These are phyloP conservation scores for Orthosia gothica DNA, from an alignment of 2,888 invertebrate genomes.

Conservation along the genomic window DNA sequence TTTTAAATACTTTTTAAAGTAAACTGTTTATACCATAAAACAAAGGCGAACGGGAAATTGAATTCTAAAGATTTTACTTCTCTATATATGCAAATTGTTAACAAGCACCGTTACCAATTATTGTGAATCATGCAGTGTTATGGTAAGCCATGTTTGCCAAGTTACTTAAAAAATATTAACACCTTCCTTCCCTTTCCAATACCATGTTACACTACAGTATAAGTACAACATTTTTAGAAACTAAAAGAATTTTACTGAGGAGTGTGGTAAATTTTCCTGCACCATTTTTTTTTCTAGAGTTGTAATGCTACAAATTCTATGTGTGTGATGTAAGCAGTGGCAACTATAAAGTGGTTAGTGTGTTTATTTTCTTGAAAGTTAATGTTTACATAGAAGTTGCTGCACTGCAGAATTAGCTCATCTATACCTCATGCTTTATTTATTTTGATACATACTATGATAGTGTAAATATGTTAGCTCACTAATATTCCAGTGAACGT, in stretches of 20 bases:
- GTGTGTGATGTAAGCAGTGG: conserved; percentile 7
- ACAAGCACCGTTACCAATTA: conserved; percentile 27
- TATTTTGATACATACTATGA: conserved; percentile 66
- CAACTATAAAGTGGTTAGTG: conserved; percentile 5
- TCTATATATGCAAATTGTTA: background rate
- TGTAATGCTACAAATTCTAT: conserved; percentile 49
- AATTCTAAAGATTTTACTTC: background rate
- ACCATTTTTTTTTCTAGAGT: conserved; percentile 2
- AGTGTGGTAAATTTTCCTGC: background rate
- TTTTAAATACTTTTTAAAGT: background rate
- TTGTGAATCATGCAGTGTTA: conserved; percentile 30
- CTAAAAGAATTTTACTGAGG: background rate
- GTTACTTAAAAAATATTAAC: conserved; percentile 22
- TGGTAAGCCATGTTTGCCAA: conserved; percentile 5
- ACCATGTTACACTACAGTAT: background rate
- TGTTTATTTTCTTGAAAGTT: conserved; percentile 1
- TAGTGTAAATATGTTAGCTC: conserved; percentile 61
- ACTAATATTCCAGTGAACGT: conserved; percentile 70
- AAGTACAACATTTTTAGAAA: background rate
- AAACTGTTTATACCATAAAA: conserved; percentile 25
- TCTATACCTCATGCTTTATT: conserved; percentile 60
- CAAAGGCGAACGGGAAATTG: conserved; percentile 15
- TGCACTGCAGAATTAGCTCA: conserved; percentile 31
- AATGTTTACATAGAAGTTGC: conserved; percentile 38
- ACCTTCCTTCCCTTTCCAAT: background rate